A percentile compares a stretch with the other conserved stretches of the same genome.
Evolutionary conservation across 1,140 invertebrate genomes (phyloP).

Genomic region (Microplitis demolitor): DNA sequence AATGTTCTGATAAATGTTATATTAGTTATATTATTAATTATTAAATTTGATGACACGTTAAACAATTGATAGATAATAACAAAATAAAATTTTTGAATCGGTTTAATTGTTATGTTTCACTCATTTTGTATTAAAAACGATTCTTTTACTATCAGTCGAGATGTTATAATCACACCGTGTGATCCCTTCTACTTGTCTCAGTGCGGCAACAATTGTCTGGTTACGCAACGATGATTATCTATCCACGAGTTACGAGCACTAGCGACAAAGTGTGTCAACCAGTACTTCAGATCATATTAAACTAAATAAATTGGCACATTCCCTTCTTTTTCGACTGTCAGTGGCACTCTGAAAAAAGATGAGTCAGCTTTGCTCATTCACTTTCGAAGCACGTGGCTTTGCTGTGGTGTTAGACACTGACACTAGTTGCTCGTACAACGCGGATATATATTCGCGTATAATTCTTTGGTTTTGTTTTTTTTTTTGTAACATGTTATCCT

Average conservation of each 20-base stretch:
- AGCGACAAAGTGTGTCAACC: constrained; percentile 24
- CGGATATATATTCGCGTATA: background rate
- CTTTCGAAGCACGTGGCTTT: constrained; percentile 21
- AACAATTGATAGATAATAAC: background rate
- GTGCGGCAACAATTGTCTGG: constrained; percentile 24
- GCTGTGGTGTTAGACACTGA: background rate
- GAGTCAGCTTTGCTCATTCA: constrained; percentile 8
- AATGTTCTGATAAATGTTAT: background rate
- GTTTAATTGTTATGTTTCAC: background rate
- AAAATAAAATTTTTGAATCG: background rate
- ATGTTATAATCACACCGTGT: constrained; percentile 10
- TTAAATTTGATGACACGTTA: no score
- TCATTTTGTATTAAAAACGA: background rate
- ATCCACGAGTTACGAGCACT: constrained; percentile 13
- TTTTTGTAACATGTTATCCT: background rate
- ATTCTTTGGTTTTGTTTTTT: background rate
- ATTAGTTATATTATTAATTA: no score
- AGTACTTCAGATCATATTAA: constrained; percentile 11
- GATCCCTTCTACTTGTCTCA: background rate
- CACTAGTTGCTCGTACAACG: background rate
- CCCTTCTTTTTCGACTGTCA: constrained; percentile 4
- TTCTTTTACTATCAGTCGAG: background rate
- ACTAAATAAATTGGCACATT: constrained; percentile 10
- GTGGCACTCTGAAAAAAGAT: background rate
- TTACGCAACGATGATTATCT: constrained; percentile 24